phyloP scores from a whole-genome alignment of 2,888 invertebrate species.

The Deilephila elpenor region DNA sequence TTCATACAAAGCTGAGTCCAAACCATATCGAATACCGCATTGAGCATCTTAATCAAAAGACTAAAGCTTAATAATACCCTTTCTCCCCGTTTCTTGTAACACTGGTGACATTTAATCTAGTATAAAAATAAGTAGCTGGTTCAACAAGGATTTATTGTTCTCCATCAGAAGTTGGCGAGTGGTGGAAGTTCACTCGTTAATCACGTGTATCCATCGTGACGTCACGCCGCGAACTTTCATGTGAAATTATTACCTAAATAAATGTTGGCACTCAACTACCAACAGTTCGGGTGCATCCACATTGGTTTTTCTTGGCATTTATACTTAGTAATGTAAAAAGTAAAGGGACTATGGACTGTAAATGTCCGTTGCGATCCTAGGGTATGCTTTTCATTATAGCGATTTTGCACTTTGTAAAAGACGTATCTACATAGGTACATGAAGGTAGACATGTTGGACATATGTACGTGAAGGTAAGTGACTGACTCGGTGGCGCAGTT shows the following conservation, averaged over 20 bases:
- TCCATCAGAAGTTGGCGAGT: slow-evolving; percentile 35
- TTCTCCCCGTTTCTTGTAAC: no score
- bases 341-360: background rate
- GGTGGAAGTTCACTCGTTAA: slow-evolving; percentile 49
- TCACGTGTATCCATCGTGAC: slow-evolving; percentile 50
- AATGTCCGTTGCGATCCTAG: no score
- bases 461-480: no score
- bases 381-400: no score
- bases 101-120: background rate
- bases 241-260: slow-evolving; percentile 48
- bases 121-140: background rate
- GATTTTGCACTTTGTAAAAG: no score
- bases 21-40: no score
- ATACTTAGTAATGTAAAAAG: background rate
- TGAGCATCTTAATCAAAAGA: no score
- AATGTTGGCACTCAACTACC: slow-evolving; percentile 31
- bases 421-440: no score
- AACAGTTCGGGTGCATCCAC: background rate
- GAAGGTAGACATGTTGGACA: no score
- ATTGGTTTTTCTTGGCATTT: background rate
- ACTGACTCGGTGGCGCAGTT: no score
- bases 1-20: no score
- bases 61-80: no score
- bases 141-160: slow-evolving; percentile 17
- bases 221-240: slow-evolving; percentile 42